A percentile compares a stretch with the other conserved stretches of the same genome.
These are phyloP conservation scores for Pluvianellus socialis DNA, from an alignment of 2,113 vertebrate genomes.

Conservation along the genomic window DNA sequence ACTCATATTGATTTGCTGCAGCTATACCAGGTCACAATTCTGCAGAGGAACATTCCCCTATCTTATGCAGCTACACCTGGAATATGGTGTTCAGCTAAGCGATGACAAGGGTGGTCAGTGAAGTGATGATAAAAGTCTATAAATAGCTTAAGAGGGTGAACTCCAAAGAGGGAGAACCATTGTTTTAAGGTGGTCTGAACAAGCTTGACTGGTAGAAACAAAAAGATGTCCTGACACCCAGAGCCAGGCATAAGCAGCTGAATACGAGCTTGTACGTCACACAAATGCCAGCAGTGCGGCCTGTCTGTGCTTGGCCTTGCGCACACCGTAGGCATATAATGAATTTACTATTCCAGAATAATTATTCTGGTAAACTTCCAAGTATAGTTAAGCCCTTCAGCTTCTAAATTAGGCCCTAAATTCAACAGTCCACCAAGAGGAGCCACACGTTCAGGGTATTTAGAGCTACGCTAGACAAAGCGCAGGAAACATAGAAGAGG, in stretches of 20 bases:
- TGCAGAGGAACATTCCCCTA: neutral
- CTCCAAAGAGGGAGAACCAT: neutral
- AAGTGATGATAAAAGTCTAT: constrained; percentile 55
- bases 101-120: constrained; percentile 48
- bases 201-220: neutral
- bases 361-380: constrained; percentile 13
- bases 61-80: constrained; percentile 8
- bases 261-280: neutral
- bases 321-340: neutral
- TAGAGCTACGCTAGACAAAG: neutral
- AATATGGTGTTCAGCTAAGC: constrained; percentile 17
- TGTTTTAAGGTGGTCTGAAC: constrained; percentile 50
- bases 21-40: neutral
- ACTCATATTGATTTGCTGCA: neutral
- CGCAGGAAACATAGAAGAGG: neutral
- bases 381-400: neutral
- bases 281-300: neutral
- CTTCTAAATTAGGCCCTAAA: neutral
- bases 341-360: neutral
- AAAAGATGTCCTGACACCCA: neutral
- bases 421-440: neutral
- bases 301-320: neutral
- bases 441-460: neutral
- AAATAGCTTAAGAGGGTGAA: constrained; percentile 44
- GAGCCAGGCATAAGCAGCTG: neutral